Conservation (phyloP, 2,113 vertebrate genomes). For the Myxocyprinus asiaticus region DNA sequence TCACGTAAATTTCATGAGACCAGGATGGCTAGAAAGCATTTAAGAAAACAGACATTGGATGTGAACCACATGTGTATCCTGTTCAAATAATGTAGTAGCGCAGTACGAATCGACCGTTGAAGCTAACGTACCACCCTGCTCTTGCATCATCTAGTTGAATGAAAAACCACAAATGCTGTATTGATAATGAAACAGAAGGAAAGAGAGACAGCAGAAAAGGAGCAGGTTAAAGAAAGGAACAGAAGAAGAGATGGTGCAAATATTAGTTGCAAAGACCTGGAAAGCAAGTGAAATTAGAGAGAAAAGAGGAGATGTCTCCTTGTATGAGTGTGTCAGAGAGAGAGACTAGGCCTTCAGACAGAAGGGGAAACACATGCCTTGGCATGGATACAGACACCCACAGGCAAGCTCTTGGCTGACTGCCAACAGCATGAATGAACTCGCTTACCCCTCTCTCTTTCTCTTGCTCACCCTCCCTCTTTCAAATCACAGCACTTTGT, state of each 20-base stretch:
- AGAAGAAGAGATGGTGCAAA: slow-evolving; percentile 29
- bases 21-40: neutral
- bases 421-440: slow-evolving; percentile 75
- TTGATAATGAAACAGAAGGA: neutral
- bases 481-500: slow-evolving; percentile 36
- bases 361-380: slow-evolving; percentile 78
- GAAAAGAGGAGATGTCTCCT: neutral
- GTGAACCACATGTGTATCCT: neutral
- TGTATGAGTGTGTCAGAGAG: slow-evolving; percentile 1
- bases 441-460: slow-evolving; percentile 65
- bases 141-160: slow-evolving; percentile 48
- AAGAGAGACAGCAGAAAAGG: neutral
- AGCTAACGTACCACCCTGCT: slow-evolving; percentile 4
- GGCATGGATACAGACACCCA: slow-evolving; percentile 76
- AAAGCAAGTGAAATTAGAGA: slow-evolving; percentile 19
- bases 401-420: slow-evolving; percentile 70
- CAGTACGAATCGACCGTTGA: neutral
- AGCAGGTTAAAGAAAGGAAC: neutral
- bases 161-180: slow-evolving; percentile 34
- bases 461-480: slow-evolving; percentile 47
- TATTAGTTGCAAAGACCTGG: slow-evolving; percentile 19
- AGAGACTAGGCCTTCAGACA: slow-evolving; percentile 64
- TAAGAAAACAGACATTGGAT: slow-evolving; percentile 13
- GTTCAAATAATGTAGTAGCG: neutral
- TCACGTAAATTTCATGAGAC: too few species aligned